These are phyloP conservation scores for Meleagris gallopavo DNA, from an alignment of 2,113 vertebrate genomes.

Conservation along the genomic window DNA sequence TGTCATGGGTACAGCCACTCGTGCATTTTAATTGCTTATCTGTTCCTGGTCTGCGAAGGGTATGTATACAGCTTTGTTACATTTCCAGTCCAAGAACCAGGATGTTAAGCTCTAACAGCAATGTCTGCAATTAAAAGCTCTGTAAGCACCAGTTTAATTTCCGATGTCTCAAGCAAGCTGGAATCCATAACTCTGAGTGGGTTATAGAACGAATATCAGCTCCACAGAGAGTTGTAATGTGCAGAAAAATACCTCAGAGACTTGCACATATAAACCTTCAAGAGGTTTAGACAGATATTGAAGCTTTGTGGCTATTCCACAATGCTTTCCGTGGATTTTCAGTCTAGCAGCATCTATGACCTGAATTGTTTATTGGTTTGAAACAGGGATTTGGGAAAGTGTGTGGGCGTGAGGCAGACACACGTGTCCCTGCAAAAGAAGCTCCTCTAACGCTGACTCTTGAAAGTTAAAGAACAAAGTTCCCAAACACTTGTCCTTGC, in stretches of 20 bases:
- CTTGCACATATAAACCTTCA: background rate
- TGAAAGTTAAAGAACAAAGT: background rate
- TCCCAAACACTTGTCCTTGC: background rate
- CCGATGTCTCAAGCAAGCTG: background rate
- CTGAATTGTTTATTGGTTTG: background rate
- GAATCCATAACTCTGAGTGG: background rate
- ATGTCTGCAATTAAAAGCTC: background rate
- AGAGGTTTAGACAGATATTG: background rate
- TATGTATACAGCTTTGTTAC: background rate
- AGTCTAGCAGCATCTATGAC: background rate
- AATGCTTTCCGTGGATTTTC: background rate
- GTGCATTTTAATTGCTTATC: background rate
- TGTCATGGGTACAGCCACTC: background rate
- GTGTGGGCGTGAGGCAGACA: background rate
- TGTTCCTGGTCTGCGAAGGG: background rate
- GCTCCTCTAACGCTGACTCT: background rate
- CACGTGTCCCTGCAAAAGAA: background rate
- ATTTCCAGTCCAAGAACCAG: background rate
- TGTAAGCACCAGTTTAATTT: background rate
- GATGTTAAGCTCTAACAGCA: background rate
- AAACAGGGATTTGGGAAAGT: background rate
- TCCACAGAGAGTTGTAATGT: background rate
- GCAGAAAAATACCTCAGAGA: background rate
- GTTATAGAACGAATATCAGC: background rate
- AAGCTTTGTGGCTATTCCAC: background rate